phyloP scores from a whole-genome alignment of 2,113 vertebrate genomes.

The Misgurnus mizolepis region DNA sequence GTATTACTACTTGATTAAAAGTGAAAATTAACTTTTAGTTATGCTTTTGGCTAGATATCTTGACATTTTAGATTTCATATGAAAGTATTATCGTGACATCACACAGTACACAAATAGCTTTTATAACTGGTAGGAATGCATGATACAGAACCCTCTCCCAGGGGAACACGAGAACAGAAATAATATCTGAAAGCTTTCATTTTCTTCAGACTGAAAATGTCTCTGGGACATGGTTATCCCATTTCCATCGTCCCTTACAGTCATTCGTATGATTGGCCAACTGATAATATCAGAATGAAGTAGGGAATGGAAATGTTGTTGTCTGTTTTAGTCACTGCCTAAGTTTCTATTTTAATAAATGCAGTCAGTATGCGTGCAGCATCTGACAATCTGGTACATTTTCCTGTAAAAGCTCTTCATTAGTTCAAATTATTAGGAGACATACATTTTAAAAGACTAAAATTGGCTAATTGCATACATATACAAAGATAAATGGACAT shows the following conservation, averaged over 20 bases:
- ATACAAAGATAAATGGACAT: too few relatives aligned
- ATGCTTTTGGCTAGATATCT: too few relatives aligned
- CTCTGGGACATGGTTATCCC: not conserved
- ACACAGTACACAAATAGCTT: not conserved
- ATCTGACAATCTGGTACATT: not conserved
- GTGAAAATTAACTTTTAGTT: too few relatives aligned
- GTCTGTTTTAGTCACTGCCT: slow-evolving; percentile 32
- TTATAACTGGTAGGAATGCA: not conserved
- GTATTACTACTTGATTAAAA: too few relatives aligned
- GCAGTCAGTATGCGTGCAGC: not conserved
- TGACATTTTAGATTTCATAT: too few relatives aligned
- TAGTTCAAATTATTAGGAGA: not conserved
- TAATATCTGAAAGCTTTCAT: not conserved
- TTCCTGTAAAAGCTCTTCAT: too few relatives aligned
- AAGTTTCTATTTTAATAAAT: slow-evolving; percentile 33
- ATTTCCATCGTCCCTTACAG: slow-evolving; percentile 17
- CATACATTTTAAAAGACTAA: not conserved
- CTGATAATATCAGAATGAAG: slow-evolving; percentile 18
- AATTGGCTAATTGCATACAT: too few relatives aligned
- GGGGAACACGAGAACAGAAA: not conserved
- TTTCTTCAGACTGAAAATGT: not conserved
- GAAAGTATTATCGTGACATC: too few relatives aligned
- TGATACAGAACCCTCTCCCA: not conserved
- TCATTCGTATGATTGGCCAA: slow-evolving; percentile 25
- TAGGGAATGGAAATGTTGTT: not conserved